phyloP scores from a whole-genome alignment of 1,140 invertebrate genomes.

The Stegodyphus mimosarum region DNA sequence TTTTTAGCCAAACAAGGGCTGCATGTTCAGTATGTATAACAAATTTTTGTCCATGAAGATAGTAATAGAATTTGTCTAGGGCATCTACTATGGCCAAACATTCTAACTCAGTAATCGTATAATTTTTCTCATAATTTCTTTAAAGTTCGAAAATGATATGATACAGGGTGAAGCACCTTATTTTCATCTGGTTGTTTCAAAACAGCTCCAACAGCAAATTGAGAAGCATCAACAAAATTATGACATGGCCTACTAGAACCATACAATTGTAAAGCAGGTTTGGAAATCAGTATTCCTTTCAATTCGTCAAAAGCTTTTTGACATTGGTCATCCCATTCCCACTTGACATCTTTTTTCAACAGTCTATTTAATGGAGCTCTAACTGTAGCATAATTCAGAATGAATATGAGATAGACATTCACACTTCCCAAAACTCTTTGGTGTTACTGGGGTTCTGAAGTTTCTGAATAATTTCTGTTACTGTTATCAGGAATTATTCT shows the following conservation, averaged over 20 bases:
- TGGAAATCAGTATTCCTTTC: slow-evolving; percentile 64
- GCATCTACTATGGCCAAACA: slow-evolving; percentile 70
- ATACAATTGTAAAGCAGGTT: slow-evolving; percentile 64
- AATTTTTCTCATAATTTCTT: slow-evolving; percentile 69
- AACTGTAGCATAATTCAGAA: slow-evolving; percentile 64
- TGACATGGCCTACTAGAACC: slow-evolving; percentile 45
- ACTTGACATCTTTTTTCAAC: slow-evolving; percentile 67
- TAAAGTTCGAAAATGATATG: slow-evolving; percentile 69
- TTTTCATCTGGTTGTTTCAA: slow-evolving; percentile 68
- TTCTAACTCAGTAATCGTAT: slow-evolving; percentile 72
- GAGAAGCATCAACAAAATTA: slow-evolving; percentile 65
- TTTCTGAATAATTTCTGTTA: slow-evolving; percentile 44
- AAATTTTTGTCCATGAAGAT: slow-evolving; percentile 69
- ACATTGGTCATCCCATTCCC: slow-evolving; percentile 65
- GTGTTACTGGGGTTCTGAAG: slow-evolving; percentile 62
- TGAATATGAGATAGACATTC: slow-evolving; percentile 65
- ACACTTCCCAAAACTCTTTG: slow-evolving; percentile 65
- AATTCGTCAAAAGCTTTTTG: slow-evolving; percentile 66
- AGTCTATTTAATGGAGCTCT: slow-evolving; percentile 67
- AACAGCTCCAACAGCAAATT: slow-evolving; percentile 70
- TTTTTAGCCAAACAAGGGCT: slow-evolving; percentile 65
- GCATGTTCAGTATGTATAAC: slow-evolving; percentile 71
- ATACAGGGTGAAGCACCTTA: slow-evolving; percentile 67
- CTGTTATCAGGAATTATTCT: slow-evolving; percentile 11
- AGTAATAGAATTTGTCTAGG: slow-evolving; percentile 71